Evolutionary conservation across 2,888 invertebrate genomes (phyloP).

Genomic region (Caenorhabditis uteleia): DNA sequence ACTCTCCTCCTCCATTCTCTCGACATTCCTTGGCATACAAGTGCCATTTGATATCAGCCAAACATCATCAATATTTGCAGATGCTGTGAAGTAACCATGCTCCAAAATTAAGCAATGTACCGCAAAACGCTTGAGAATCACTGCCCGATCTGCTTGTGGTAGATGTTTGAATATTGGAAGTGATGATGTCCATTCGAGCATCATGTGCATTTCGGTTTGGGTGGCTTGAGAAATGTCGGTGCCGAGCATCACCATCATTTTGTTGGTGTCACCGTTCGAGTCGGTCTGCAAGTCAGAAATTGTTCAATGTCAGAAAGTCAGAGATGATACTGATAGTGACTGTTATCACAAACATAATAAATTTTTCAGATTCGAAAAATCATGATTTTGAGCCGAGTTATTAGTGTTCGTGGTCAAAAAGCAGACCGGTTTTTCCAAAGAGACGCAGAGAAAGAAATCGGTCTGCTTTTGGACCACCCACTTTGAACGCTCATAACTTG

Average conservation of each 20-base stretch:
- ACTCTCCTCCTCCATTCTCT: conserved; percentile 50
- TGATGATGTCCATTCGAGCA: conserved; percentile 95
- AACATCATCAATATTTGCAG: conserved; percentile 55
- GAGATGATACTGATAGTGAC: no score
- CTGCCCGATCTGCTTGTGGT: conserved; percentile 86
- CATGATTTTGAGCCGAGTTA: no score
- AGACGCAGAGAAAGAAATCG: no score
- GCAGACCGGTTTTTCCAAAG: no score
- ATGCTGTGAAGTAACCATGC: conserved; percentile 66
- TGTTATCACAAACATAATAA: no score
- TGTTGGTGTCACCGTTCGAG: no score
- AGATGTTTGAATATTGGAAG: conserved; percentile 93
- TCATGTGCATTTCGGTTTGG: conserved; percentile 79
- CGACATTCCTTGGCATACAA: conserved; percentile 65
- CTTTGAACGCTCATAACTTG: no score
- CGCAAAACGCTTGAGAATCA: conserved; percentile 60
- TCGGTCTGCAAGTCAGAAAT: no score
- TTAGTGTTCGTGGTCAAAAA: no score
- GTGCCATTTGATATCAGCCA: conserved; percentile 67
- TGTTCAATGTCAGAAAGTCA: no score
- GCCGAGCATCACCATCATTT: conserved; percentile 54
- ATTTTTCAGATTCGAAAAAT: no score
- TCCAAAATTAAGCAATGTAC: conserved; percentile 63
- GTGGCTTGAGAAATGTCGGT: conserved; percentile 56
- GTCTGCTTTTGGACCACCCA: no score